Evolutionary conservation across 2,888 invertebrate species (phyloP).

Genomic region (Deroplatys truncata): DNA sequence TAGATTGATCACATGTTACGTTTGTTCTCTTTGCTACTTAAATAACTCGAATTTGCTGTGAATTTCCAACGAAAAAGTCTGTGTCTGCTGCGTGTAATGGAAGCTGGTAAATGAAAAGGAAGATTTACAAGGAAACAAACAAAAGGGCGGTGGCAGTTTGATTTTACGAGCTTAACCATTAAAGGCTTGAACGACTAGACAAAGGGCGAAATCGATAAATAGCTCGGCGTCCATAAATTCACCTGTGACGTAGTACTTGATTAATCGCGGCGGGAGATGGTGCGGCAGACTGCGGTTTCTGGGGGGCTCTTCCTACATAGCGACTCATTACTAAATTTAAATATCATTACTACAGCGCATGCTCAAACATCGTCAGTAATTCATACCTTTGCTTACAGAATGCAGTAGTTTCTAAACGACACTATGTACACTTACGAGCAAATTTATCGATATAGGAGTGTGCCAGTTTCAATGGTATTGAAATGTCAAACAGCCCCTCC

Average conservation of each 20-base stretch:
- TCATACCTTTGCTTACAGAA: no score
- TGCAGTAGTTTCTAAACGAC: no score
- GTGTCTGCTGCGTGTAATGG: background rate
- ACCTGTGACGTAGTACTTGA: background rate
- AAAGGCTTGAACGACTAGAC: background rate
- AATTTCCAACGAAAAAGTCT: background rate
- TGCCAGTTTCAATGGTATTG: no score
- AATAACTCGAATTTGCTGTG: background rate
- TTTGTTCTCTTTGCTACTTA: background rate
- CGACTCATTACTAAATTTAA: no score
- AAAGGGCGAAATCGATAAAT: background rate
- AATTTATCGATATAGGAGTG: no score
- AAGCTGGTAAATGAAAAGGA: background rate
- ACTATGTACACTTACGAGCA: no score
- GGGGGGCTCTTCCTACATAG: no score
- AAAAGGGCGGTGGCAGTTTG: background rate
- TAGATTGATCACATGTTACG: no score
- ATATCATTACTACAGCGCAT: no score
- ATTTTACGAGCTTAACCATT: background rate
- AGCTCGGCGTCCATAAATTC: background rate
- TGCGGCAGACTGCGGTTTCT: no score
- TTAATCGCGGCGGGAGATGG: background rate
- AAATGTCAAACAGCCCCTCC: no score
- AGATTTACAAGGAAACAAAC: background rate
- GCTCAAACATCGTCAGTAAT: no score